phyloP scores from a whole-genome alignment of 2,797 vertebrate genomes.

The Monodelphis domestica region DNA sequence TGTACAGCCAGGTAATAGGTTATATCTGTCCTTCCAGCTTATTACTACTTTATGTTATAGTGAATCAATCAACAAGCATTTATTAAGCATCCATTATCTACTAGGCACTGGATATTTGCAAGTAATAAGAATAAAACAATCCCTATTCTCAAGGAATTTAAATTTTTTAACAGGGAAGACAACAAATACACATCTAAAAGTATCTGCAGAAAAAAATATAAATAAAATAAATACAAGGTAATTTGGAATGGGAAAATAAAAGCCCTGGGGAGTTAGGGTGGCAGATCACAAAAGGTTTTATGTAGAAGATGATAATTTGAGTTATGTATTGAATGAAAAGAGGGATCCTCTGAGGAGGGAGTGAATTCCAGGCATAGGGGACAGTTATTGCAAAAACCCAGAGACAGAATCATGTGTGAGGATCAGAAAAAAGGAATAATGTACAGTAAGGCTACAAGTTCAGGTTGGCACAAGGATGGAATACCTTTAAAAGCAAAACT shows the following conservation, averaged over 20 bases:
- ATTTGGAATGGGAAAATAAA: not conserved
- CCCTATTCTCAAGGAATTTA: not conserved
- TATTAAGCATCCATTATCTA: not conserved
- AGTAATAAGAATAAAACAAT: not conserved
- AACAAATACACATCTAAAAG: not conserved
- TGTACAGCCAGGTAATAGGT: conserved; percentile 90
- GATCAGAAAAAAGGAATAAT: not conserved
- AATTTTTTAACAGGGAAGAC: not conserved
- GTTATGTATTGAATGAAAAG: not conserved
- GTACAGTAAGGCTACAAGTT: not conserved
- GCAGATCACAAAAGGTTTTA: not conserved
- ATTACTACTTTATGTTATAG: not conserved
- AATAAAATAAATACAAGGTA: not conserved
- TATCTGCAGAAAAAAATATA: not conserved
- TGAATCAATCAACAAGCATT: not conserved
- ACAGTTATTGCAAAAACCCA: not conserved
- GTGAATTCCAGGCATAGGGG: not conserved
- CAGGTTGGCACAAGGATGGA: not conserved
- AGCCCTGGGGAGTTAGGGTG: not conserved
- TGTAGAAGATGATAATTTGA: not conserved
- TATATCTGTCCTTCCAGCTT: not conserved
- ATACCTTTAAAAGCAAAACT: not conserved
- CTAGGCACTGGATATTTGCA: not conserved
- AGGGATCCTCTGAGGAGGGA: not conserved
- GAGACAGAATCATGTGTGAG: not conserved